Evolutionary conservation across 2,797 vertebrate species (phyloP), one percentile per base, ranked within the genome.

Genomic region (Scarus forsteni): DNA sequence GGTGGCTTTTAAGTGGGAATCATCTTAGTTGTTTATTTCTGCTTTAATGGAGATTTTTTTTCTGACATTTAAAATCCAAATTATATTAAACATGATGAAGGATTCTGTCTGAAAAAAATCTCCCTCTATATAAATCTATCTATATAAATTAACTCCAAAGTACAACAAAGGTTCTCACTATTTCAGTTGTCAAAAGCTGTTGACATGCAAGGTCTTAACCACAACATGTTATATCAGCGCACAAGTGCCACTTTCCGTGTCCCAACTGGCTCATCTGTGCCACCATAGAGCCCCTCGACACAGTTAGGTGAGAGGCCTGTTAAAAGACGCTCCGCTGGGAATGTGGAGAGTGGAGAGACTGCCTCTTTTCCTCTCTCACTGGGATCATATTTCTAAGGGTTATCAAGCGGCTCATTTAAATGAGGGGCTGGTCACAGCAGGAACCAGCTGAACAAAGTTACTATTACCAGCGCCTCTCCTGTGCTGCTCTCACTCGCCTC

Each of bases 381-480:
- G 83, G 91, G 91, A 92, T 92, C 88, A 87, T 93, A 92, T 94
- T 94, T 94, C 92, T 92, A 86, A 92, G 86, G 91, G 92, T 94
- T 94, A 95, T 95, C 94, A 94, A 92, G 94, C 93, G 89, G 92
- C 91, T 93, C 93, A 94, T 95, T 94, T 94, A 94, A 93, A 94
- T 91, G 90, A 93, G 92, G 27, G 92, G 88, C 92, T 93, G 92
- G 92, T 93, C 94, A 89, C 94, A 94, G 94, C 93, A 93, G 94
- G 94, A 94, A 94, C 91, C 94, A 95, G 94, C 94, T 95, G 95
- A 95, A 95, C 94, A 94, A 95, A 94, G 95, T 95, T 93, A 91
- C 92, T 92, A 92, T 93, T 93, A 93, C 90, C 92, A 87, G 88
- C 90, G 85, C 90, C 90, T 94, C 93, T 92, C 89, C 88, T 90